These are phyloP conservation scores for Sussaba pulchella DNA, from an alignment of 2,888 invertebrate genomes.

Conservation along the genomic window DNA sequence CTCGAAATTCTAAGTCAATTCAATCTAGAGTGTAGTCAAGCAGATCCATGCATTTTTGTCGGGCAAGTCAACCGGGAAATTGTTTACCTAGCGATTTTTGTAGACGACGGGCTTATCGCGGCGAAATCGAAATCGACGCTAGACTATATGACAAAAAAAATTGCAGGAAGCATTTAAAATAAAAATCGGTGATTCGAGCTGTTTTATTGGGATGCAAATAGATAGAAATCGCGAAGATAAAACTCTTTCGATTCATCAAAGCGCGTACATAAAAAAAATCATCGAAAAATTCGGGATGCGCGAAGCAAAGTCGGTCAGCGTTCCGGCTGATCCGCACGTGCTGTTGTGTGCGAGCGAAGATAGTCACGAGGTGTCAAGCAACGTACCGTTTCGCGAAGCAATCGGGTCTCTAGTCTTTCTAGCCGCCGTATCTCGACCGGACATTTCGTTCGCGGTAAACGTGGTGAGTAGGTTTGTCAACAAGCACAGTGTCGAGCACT, in stretches of 20 bases:
- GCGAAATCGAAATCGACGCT: conserved; percentile 20
- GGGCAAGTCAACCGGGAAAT: not conserved
- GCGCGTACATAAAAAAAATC: not conserved
- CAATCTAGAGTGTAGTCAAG: not conserved
- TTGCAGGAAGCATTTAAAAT: conserved; percentile 22
- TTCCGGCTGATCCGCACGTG: conserved; percentile 36
- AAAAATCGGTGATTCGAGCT: not conserved
- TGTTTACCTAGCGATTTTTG: conserved; percentile 19
- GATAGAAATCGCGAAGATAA: not conserved
- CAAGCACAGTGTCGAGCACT: conserved; percentile 58
- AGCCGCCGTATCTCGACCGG: too few relatives aligned
- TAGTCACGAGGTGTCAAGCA: not conserved
- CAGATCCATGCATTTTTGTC: conserved; percentile 30
- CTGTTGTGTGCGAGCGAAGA: conserved; percentile 3
- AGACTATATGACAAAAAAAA: conserved; percentile 5
- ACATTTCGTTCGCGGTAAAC: too few relatives aligned
- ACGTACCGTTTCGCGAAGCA: too few relatives aligned
- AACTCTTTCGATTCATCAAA: not conserved
- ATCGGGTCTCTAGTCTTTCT: too few relatives aligned
- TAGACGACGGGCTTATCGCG: conserved; percentile 32
- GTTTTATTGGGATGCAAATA: not conserved
- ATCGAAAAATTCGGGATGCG: conserved; percentile 21
- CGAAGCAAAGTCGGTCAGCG: conserved; percentile 25
- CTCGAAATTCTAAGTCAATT: conserved; percentile 6
- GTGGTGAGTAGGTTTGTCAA: conserved; percentile 1